phyloP scores from a whole-genome alignment of 2,113 vertebrate genomes.

The Cynocephalus volans region DNA sequence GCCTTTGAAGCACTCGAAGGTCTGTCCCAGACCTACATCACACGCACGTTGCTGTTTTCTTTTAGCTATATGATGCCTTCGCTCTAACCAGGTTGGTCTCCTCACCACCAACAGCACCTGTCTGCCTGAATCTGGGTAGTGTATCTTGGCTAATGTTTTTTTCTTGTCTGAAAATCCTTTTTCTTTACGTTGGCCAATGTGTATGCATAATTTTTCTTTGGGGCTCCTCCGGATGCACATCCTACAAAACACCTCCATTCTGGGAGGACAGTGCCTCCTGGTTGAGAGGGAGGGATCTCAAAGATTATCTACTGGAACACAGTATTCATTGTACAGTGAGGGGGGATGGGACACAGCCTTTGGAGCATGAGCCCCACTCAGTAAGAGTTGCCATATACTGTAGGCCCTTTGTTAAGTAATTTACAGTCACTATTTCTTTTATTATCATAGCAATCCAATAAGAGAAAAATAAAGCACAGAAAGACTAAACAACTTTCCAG shows the following conservation, averaged over 20 bases:
- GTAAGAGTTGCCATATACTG: neutral
- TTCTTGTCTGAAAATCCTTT: neutral
- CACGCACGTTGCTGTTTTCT: neutral
- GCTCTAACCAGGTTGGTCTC: neutral
- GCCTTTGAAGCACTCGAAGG: neutral
- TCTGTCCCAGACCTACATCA: neutral
- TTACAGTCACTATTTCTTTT: neutral
- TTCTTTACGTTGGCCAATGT: neutral
- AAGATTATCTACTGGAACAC: neutral
- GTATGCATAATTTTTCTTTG: neutral
- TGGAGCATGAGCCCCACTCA: neutral
- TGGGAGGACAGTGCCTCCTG: neutral
- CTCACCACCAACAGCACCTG: neutral
- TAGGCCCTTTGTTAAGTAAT: neutral
- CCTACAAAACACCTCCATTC: neutral
- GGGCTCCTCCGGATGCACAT: neutral
- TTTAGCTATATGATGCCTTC: neutral
- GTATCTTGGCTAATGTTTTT: neutral
- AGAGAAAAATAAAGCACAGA: conserved; percentile 3
- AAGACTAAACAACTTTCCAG: neutral
- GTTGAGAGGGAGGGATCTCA: neutral
- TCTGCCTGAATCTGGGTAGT: conserved; percentile 4
- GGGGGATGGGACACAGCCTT: neutral
- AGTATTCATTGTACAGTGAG: neutral
- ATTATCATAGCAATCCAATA: neutral